Conservation (phyloP, 2,888 invertebrate species). For the Frankliniella intonsa region DNA sequence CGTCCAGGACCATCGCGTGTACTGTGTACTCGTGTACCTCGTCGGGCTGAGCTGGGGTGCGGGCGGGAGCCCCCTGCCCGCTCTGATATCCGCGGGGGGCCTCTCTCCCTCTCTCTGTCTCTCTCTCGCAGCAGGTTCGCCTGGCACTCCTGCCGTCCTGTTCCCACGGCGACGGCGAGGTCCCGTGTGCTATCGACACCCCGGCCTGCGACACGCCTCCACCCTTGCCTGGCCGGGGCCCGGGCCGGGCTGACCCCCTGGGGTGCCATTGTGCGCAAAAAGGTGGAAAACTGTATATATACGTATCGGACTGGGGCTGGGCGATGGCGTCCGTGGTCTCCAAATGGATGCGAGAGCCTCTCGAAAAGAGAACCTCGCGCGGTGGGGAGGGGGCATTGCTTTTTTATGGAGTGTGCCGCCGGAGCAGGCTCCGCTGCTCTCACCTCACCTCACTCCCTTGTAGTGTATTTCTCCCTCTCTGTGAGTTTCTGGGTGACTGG, state of each 20-base stretch:
- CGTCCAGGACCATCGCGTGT: too few relatives aligned
- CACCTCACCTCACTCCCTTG: neutral
- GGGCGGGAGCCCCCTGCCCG: neutral
- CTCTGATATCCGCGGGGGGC: neutral
- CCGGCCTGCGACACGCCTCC: neutral
- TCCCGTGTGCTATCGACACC: neutral
- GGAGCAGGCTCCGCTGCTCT: neutral
- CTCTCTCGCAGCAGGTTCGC: neutral
- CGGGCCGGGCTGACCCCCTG: neutral
- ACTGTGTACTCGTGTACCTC: too few relatives aligned
- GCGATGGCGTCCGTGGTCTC: neutral
- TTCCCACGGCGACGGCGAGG: neutral
- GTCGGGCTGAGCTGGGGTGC: neutral
- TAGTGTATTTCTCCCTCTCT: neutral
- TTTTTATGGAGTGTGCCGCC: neutral
- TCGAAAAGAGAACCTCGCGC: neutral
- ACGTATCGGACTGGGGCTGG: neutral
- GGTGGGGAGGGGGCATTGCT: neutral
- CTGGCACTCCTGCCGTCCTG: neutral
- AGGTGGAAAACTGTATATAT: neutral
- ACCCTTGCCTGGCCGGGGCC: neutral
- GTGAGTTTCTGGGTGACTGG: conserved; percentile 14
- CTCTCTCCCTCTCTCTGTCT: neutral
- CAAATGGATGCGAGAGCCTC: too few relatives aligned
- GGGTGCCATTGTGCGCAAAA: neutral